A percentile compares a stretch with the other conserved stretches of the same genome.
phyloP scores from a whole-genome alignment of 2,888 invertebrate species.

The Hydraecia micacea region DNA sequence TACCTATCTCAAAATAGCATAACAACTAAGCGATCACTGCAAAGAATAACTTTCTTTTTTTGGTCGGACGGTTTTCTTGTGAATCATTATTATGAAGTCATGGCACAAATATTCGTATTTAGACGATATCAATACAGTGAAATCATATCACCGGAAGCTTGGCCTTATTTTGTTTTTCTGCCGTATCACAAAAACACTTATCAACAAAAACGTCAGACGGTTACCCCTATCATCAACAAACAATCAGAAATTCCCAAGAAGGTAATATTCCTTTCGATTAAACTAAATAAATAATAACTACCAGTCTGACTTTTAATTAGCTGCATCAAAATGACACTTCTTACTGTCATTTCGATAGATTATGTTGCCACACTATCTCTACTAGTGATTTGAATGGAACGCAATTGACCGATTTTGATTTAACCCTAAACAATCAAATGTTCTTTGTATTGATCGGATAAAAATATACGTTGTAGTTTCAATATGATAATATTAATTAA shows the following conservation, averaged over 20 bases:
- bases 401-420: too few relatives aligned
- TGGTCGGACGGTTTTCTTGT: not conserved
- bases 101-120: conserved; percentile 25
- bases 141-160: conserved; percentile 36
- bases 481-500: too few relatives aligned
- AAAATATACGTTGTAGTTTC: too few relatives aligned
- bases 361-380: too few relatives aligned
- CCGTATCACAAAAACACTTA: conserved; percentile 37
- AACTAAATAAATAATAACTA: conserved; percentile 9
- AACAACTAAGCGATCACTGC: not conserved
- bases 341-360: too few relatives aligned
- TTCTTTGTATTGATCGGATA: too few relatives aligned
- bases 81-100: conserved; percentile 6
- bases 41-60: not conserved
- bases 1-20: not conserved
- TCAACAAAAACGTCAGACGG: conserved; percentile 35
- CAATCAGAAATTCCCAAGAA: conserved; percentile 28
- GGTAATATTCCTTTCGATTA: conserved; percentile 15
- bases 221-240: conserved; percentile 27
- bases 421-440: too few relatives aligned
- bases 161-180: conserved; percentile 24
- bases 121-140: conserved; percentile 7
- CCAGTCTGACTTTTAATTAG: too few relatives aligned
- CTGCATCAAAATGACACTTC: too few relatives aligned
- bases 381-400: too few relatives aligned